Conservation (phyloP, 64 coral and sea anemone genomes). For the Montipora sp. region DNA sequence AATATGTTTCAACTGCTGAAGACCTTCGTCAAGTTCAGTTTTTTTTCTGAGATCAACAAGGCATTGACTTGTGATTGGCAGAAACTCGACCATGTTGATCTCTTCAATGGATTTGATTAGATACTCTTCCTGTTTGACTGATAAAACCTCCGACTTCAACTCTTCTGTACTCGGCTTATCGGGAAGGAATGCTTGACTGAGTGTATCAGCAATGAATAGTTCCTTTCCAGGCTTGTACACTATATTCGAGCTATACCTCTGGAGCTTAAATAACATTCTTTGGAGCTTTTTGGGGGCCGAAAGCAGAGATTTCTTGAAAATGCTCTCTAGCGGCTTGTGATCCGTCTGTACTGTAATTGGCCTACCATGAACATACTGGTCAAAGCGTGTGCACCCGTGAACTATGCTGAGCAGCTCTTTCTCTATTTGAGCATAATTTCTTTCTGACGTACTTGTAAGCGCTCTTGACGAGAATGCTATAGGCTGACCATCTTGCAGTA, state of each 20-base stretch:
- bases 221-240: neutral
- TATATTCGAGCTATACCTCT: neutral
- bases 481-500: no score
- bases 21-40: neutral
- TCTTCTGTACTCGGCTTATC: neutral
- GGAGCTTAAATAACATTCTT: neutral
- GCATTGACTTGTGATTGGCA: constrained; percentile 26
- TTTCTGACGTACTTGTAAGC: no score
- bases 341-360: neutral
- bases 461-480: no score
- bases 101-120: constrained; percentile 33
- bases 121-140: neutral
- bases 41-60: neutral
- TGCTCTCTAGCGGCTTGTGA: neutral
- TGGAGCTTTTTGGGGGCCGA: neutral
- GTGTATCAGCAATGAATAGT: constrained; percentile 17
- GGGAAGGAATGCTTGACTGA: constrained; percentile 59
- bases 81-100: constrained; percentile 27
- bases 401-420: no score
- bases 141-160: neutral
- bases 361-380: neutral
- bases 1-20: constrained; percentile 16
- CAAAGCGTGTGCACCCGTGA: neutral
- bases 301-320: neutral
- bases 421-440: no score